phyloP scores from a whole-genome alignment of 1,140 invertebrate species.

The Cotesia typhae region DNA sequence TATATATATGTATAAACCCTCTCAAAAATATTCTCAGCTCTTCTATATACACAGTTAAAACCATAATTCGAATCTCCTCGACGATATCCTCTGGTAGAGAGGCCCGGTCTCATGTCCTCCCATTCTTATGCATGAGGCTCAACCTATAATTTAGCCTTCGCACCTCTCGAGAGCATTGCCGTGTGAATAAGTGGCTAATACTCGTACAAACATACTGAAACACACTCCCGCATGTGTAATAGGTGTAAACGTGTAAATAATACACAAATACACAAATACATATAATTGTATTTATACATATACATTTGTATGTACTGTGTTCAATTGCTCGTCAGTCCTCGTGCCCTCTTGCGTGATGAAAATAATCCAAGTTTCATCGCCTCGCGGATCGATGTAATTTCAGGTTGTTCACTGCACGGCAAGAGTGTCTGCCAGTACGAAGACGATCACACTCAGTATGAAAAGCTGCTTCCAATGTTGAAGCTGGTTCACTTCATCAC shows the following conservation, averaged over 20 bases:
- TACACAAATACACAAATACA: slow-evolving; percentile 10
- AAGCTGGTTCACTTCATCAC: background rate
- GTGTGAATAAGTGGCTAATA: slow-evolving; percentile 39
- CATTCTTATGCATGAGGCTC: slow-evolving; percentile 22
- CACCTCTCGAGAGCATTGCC: slow-evolving; percentile 36
- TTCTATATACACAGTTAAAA: slow-evolving; percentile 4
- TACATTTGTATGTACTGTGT: slow-evolving; percentile 16
- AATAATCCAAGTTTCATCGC: slow-evolving; percentile 39
- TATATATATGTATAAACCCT: background rate
- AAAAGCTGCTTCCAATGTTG: slow-evolving; percentile 9
- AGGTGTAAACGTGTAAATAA: too few relatives aligned
- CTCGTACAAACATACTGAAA: slow-evolving; percentile 38
- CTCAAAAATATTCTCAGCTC: slow-evolving; percentile 15
- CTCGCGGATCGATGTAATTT: slow-evolving; percentile 38
- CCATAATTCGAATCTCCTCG: slow-evolving; percentile 35
- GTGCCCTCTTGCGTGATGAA: slow-evolving; percentile 37
- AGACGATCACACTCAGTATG: background rate
- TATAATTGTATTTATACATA: background rate
- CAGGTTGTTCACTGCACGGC: slow-evolving; percentile 38
- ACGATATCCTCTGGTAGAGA: slow-evolving; percentile 22
- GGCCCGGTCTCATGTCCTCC: slow-evolving; percentile 31
- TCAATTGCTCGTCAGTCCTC: slow-evolving; percentile 28
- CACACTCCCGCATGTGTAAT: slow-evolving; percentile 22
- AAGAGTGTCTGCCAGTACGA: slow-evolving; percentile 15
- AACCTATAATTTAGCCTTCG: slow-evolving; percentile 39